A percentile compares a stretch with the other conserved stretches of the same genome.
Conservation (phyloP, 2,797 vertebrate genomes). For the Astyanax mexicanus region DNA sequence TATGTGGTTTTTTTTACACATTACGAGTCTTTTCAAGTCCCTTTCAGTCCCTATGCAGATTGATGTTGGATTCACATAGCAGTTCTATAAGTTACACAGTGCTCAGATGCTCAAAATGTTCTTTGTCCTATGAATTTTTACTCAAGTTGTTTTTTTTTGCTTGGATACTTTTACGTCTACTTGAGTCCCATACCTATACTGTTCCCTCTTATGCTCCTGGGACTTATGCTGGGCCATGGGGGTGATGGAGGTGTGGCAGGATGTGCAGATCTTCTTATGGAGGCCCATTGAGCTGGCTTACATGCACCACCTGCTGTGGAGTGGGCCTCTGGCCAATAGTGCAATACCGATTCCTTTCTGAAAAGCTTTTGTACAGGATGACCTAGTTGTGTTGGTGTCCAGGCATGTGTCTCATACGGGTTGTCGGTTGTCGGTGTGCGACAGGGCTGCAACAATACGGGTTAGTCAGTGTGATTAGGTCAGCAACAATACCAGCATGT, state of each 20-base stretch:
- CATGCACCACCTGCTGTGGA: slow-evolving; percentile 32
- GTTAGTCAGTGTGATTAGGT: background rate
- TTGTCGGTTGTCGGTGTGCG: slow-evolving; percentile 13
- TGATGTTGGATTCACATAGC: no score
- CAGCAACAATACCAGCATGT: background rate
- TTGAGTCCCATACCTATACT: background rate
- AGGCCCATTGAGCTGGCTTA: slow-evolving; percentile 3
- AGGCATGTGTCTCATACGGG: slow-evolving; percentile 6
- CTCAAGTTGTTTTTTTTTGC: background rate
- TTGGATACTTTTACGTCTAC: background rate
- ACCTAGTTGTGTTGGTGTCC: background rate
- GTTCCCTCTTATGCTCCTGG: background rate
- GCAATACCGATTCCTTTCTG: background rate
- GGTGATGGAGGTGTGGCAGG: slow-evolving; percentile 25
- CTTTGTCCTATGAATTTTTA: background rate
- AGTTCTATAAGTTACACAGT: no score
- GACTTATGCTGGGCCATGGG: background rate
- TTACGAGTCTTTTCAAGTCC: no score
- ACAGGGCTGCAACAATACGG: background rate
- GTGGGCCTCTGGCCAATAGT: slow-evolving; percentile 5
- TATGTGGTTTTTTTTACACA: no score
- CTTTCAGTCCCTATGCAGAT: no score
- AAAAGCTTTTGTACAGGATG: slow-evolving; percentile 18
- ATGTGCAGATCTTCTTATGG: background rate
- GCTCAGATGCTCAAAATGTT: no score